Evolutionary conservation across 1,140 invertebrate species (phyloP), one percentile per base, ranked within the genome.

Genomic region (Pectinophora gossypiella): DNA sequence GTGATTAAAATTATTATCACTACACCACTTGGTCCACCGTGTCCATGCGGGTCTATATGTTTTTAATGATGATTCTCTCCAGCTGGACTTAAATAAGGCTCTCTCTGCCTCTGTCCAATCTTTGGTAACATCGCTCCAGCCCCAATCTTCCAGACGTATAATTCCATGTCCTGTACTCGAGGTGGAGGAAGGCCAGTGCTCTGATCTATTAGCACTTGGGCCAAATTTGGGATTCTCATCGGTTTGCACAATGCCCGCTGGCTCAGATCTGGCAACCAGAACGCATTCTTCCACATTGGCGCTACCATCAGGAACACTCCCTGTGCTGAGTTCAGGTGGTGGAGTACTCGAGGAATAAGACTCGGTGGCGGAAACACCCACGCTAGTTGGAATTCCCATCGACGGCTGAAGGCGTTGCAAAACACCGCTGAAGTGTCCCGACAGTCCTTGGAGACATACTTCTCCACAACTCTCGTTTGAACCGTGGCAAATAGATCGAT

Each of bases 271-370:
- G 48, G 21, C 12, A n/a, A 10, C 54, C 49, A 56, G 13, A 21
- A 45, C 13, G 16, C 36, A 19, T 56, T 56, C n/a, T 40, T 18
- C 54, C 54, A 56, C 18, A 9, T 15, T 18, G 21, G 49, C 1
- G 19, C n/a, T 6, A 40, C 15, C 13, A 51, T 40, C 21, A 51
- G 15, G 40, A 45, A 56, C 9, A 15, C 45, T 7, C 58, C 65
- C 19, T 27, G 27, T 19, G 61, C 48, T 18, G n/a, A 45, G 57
- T 71, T 71, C 19, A 68, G 58, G 32, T 71, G 68, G 0, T 32
- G 22, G 10, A 71, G 45, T 3, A 65, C 48, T 52, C 59, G 55
- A 3, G 64, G 61, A 3, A 71, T 59, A 9, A 47, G 45, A 21
- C 18, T 15, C 5, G 45, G 45, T 15, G 45, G 45, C 16, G 27